Base-by-base conservation (phyloP, 2,888 invertebrate species). In the Hemicrepidius hirtus region DNA sequence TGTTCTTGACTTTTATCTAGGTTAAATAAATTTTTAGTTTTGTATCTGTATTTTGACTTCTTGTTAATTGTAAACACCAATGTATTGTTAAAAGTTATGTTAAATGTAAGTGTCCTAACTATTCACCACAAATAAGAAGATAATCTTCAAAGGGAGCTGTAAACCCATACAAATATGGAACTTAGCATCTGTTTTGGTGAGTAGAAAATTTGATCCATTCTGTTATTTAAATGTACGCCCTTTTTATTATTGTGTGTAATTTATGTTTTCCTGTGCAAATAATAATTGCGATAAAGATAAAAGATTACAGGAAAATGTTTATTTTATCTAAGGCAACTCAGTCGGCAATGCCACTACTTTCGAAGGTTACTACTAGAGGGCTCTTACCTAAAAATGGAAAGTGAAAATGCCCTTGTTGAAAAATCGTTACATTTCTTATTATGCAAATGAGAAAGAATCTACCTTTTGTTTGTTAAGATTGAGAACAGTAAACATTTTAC, bases 271-370 rank as follows among this genome's bases (percentile, higher is more conserved):
- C 37, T 28, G 20, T 35, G 57, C 35, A 37, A 57, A 57, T 20
- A n/a, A 44, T 13, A 50, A 57, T 3, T 16, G 35, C 37, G 53
- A 53, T 53, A 53, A 53, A 24, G 21, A n/a, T 4, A n/a, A 32
- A 18, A 37, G 20, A 57, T 57, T 57, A 66, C 55, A 53, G 55
- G 66, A 53, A 57, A 44, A 46, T 67, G 63, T 46, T 57, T 67
- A 59, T 44, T 57, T 46, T 55, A 20, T 16, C 18, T 32, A 9
- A 37, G 40, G 32, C 13, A 41, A 55, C 57, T 67, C 66, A 57
- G 66, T 57, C 66, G 66, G 66, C 66, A 67, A 67, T 46, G 5
- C 10, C 13, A 16, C 24, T 28, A 28, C 57, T 28, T 20, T 10
- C 7, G 1, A 6, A 40, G 6, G 16, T 9, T 28, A 13, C 13